Base-by-base conservation (phyloP, 2,113 vertebrate species). In the Atlantisia rogersi region DNA sequence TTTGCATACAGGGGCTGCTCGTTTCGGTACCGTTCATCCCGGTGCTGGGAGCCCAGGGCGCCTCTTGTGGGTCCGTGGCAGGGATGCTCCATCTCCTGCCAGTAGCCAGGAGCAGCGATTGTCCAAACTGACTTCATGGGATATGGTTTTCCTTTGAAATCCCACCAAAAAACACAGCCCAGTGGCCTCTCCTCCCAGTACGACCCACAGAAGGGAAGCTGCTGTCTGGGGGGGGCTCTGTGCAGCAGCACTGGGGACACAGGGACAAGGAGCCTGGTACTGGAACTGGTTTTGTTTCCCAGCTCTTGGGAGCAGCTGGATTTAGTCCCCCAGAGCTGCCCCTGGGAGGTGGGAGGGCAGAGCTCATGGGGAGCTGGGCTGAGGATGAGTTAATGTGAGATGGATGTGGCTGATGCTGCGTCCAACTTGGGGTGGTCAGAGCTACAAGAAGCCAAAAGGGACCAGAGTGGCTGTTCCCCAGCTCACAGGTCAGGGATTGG, bases 11-110 rank as follows among this genome's bases (percentile, higher is more conserved):
- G 53, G 35, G 16, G 3, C 2, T 2, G 40, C 25, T 1, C 3
- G 0, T 42, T 40, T 37, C 9, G 63, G 4, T 46, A 5, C 29
- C 8, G 2, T 46, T 25, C 3, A 1, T 15, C 3, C n/a, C 4
- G 1, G 56, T 0, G 7, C 3, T 48, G 81, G 24, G 69, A 64
- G 75, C 53, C 10, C 48, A 22, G 28, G 32, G 63, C 1, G 2
- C 50, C 79, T 82, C 73, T 29, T 28, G 48, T 35, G 13, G 75
- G 11, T 44, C 31, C 6, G 1, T 3, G 75, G 15, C n/a, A 12
- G 65, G 65, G 76, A 48, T 32, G 37, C 59, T 42, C 62, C 11
- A 1, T 32, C 59, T 46, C 32, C 58, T 1, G 44, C 22, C 1
- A 3, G 28, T 5, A 9, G 19, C 4, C 1, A 40, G 29, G 40